Base-by-base conservation (phyloP, 1,140 invertebrate species). In the Hestina assimilis region DNA sequence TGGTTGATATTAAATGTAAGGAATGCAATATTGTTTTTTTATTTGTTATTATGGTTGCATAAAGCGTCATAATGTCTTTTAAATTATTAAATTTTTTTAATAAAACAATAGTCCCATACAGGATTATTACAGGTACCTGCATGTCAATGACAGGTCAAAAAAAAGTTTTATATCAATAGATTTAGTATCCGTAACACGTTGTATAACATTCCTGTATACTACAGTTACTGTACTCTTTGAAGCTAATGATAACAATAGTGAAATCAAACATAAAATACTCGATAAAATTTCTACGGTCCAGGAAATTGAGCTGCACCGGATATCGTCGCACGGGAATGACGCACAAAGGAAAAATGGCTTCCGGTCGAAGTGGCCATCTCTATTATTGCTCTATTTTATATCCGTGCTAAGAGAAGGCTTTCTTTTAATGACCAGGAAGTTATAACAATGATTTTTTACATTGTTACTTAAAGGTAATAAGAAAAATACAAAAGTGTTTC, bases 301-400 rank as follows among this genome's bases (percentile, higher is more conserved):
- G 81, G 79, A 84, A 82, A 82, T 84, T 84, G 77, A 79, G 74
- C 79, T 75, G 66, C 72, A 75, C 69, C 75, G 79, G 79, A 84
- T 84, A 82, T 82, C 79, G 74, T 68, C 65, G 64, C 46, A 59
- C 55, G 61, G 77, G 77, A 74, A 72, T 75, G 74, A 72, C 69
- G 72, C 75, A 75, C 72, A 73, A 76, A 69, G 72, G 65, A 78
- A 73, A 56, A 75, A 71, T 71, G 69, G 64, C 71, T 75, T 80
- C 79, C 79, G 74, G 70, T 51, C 68, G 66, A 73, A 65, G 75
- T 72, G 68, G 66, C 71, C 52, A 58, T 58, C 33, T 42, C 40
- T 60, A 52, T 56, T 64, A 58, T 52, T 57, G 33, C 42, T 43
- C 42, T 33, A 47, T 60, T 40, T 52, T 40, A 31, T 52, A 42